Evolutionary conservation across 92 coral and sea anemone species (phyloP).

Genomic region (Montipora capitata): DNA sequence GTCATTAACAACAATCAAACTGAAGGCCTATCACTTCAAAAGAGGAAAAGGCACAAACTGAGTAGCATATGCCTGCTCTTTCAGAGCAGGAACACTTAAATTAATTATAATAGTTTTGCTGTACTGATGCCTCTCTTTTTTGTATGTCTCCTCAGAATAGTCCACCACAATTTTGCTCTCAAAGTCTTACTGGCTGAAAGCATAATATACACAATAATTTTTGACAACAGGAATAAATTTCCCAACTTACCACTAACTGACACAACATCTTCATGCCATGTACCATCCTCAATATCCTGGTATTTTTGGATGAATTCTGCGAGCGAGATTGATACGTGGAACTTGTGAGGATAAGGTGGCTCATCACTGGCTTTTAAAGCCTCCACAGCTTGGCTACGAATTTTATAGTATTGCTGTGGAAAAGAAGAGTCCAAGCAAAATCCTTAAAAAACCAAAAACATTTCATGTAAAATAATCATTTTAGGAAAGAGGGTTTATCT

Average conservation of each 20-base stretch:
- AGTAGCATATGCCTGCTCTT: too few relatives aligned
- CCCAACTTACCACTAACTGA: slow-evolving; percentile 86
- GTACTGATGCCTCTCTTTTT: too few relatives aligned
- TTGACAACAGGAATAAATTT: too few relatives aligned
- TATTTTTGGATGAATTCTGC: slow-evolving; percentile 92
- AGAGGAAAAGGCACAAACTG: too few relatives aligned
- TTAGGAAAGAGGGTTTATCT: too few relatives aligned
- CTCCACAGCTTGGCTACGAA: slow-evolving; percentile 91
- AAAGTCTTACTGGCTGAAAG: background rate
- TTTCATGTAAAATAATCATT: too few relatives aligned
- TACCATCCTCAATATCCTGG: slow-evolving; percentile 80
- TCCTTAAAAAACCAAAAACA: background rate
- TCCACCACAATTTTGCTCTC: background rate
- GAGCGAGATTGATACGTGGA: slow-evolving; percentile 90
- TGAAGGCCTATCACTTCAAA: too few relatives aligned
- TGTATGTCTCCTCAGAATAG: too few relatives aligned
- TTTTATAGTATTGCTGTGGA: slow-evolving; percentile 93
- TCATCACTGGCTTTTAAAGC: slow-evolving; percentile 80
- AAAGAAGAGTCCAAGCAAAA: background rate
- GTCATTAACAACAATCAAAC: too few relatives aligned
- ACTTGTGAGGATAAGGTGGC: slow-evolving; percentile 97
- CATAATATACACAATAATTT: background rate
- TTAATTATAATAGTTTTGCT: too few relatives aligned
- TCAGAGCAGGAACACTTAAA: too few relatives aligned
- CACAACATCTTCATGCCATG: slow-evolving; percentile 91